Evolutionary conservation across 2,888 invertebrate species (phyloP), one percentile per base, ranked within the genome.

Genomic region (Lamproptera curius): DNA sequence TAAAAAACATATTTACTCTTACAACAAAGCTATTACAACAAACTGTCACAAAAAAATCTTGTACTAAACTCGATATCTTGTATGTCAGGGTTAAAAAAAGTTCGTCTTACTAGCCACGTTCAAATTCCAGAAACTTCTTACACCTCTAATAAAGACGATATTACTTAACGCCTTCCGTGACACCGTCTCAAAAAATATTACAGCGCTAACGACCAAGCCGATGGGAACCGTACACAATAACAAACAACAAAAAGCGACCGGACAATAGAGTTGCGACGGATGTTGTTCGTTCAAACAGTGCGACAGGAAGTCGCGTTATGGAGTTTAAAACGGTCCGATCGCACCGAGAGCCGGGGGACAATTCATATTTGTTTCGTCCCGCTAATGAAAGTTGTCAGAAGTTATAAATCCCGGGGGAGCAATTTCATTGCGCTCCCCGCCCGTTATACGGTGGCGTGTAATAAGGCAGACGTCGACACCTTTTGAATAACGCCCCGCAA

Each of bases 251-350:
- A n/a, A 47, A 47, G 47, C 33, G 36, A 42, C 11, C 36, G 31
- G 31, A 47, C 46, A 47, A 42, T 42, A 17, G 20, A 47, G 37
- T 28, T 20, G 36, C 42, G 33, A 42, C 47, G 47, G 42, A 42
- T 42, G 47, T 42, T 37, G 47, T 35, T 42, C 42, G 46, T 47
- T 47, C 42, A 46, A 46, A 46, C 36, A 42, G 31, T 37, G 36
- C 41, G 11, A 37, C 16, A 41, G 47, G 47, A 47, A 37, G 45
- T 31, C 33, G 37, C 37, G 37, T 47, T 47, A 47, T 47, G 33
- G 33, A 47, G 31, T 42, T 42, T 42, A 37, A 47, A 46, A 46
- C 20, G 15, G 17, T 11, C 15, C 41, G 42, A 46, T 31, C 31
- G 17, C 37, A 41, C 37, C n/a, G 31, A 31, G 17, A 35, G 17